Evolutionary conservation across 64 coral and sea anemone species (phyloP).

Genomic region (Montipora capricornis): DNA sequence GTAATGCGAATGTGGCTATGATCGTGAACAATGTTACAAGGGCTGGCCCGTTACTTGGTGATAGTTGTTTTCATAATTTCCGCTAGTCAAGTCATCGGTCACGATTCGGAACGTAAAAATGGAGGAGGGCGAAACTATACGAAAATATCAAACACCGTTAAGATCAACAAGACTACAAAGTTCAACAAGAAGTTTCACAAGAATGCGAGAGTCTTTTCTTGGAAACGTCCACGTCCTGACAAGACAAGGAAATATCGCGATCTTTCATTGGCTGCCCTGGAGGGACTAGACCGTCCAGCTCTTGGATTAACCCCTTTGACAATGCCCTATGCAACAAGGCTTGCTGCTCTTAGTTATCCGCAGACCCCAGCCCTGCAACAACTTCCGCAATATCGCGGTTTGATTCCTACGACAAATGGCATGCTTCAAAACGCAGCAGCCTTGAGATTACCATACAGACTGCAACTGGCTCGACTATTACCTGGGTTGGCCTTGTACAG

Average conservation of each 20-base stretch:
- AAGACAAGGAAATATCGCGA: conserved; percentile 52
- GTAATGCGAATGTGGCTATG: conserved; percentile 32
- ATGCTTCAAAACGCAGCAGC: conserved; percentile 51
- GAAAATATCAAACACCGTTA: conserved; percentile 7
- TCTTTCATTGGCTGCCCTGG: conserved; percentile 27
- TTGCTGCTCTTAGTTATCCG: conserved; percentile 45
- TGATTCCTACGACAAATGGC: conserved; percentile 27
- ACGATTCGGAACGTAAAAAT: conserved; percentile 12
- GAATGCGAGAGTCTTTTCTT: background rate
- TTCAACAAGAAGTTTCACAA: conserved; percentile 6
- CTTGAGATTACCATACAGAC: conserved; percentile 52
- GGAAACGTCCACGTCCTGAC: background rate
- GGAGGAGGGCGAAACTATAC: background rate
- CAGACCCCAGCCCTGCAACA: conserved; percentile 41
- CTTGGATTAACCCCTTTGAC: conserved; percentile 46
- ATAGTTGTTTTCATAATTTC: conserved; percentile 31
- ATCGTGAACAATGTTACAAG: conserved; percentile 27
- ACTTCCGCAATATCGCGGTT: conserved; percentile 35
- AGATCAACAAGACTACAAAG: background rate
- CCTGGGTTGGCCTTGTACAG: conserved; percentile 40
- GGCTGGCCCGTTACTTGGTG: conserved; percentile 32
- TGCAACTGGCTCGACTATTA: conserved; percentile 59
- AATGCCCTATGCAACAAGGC: conserved; percentile 56
- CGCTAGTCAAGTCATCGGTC: background rate
- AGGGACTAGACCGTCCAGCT: conserved; percentile 19